phyloP scores from a whole-genome alignment of 2,797 vertebrate species.

The Petrocephalus sullivani region DNA sequence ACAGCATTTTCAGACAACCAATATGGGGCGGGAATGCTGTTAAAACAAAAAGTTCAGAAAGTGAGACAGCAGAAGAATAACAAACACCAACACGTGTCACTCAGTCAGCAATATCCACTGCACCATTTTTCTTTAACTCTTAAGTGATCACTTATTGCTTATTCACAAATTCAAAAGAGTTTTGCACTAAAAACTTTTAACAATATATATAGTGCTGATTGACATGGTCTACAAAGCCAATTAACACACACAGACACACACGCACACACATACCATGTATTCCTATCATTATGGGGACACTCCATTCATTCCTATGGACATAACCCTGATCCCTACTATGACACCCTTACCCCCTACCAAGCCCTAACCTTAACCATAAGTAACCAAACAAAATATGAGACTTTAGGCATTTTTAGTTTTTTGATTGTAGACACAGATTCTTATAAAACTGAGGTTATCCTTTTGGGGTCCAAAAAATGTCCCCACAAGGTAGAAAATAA shows the following conservation, averaged over 20 bases:
- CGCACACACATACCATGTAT: background rate
- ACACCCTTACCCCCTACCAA: no score
- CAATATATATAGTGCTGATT: background rate
- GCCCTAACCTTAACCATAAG: no score
- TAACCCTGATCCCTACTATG: no score
- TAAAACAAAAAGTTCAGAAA: constrained; percentile 34
- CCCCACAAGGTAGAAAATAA: no score
- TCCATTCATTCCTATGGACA: no score
- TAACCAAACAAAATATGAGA: no score
- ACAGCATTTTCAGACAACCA: background rate
- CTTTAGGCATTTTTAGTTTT: no score
- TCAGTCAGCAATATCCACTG: constrained; percentile 20
- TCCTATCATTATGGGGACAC: no score
- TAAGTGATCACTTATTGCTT: background rate
- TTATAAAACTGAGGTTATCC: no score
- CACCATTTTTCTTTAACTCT: background rate
- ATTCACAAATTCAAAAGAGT: background rate
- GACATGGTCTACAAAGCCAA: background rate
- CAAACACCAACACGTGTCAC: constrained; percentile 16
- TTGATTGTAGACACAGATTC: no score
- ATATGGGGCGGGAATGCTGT: background rate
- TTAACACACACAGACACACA: background rate
- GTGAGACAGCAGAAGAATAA: constrained; percentile 39
- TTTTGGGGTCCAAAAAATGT: no score
- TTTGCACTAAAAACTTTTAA: background rate